Evolutionary conservation across 2,113 vertebrate species (phyloP).

Genomic region (Channa argus): DNA sequence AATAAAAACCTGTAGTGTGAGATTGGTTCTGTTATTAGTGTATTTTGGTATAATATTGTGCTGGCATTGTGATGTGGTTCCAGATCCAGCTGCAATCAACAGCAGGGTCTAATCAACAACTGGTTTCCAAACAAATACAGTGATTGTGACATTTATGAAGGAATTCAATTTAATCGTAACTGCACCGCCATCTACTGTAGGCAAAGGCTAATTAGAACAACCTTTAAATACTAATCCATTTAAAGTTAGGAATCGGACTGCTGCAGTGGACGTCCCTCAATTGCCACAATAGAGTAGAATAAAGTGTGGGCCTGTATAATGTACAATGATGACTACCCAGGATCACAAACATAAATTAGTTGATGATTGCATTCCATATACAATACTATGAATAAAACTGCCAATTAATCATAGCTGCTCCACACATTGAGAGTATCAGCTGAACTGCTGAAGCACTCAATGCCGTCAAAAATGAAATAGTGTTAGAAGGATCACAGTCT

Average conservation of each 20-base stretch:
- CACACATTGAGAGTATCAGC: conserved; percentile 25
- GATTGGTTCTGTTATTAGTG: too few species aligned
- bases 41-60: too few species aligned
- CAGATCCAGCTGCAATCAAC: too few species aligned
- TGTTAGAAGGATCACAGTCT: conserved; percentile 1
- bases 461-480: conserved; percentile 16
- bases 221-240: too few species aligned
- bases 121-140: too few species aligned
- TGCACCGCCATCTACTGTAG: neutral
- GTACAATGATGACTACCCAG: conserved; percentile 28
- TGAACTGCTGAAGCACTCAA: conserved; percentile 19
- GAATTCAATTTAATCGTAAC: neutral
- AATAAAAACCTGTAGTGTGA: too few species aligned
- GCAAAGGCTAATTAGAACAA: too few species aligned
- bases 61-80: too few species aligned
- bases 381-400: conserved; percentile 37
- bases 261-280: neutral
- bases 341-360: conserved; percentile 7
- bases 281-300: conserved; percentile 13
- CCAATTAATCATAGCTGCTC: conserved; percentile 41
- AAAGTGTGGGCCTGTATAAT: conserved; percentile 31
- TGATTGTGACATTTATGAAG: neutral
- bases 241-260: conserved; percentile 4
- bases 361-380: conserved; percentile 32
- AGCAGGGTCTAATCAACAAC: too few species aligned